phyloP scores from a whole-genome alignment of 1,140 invertebrate genomes.

The Elysia chlorotica region DNA sequence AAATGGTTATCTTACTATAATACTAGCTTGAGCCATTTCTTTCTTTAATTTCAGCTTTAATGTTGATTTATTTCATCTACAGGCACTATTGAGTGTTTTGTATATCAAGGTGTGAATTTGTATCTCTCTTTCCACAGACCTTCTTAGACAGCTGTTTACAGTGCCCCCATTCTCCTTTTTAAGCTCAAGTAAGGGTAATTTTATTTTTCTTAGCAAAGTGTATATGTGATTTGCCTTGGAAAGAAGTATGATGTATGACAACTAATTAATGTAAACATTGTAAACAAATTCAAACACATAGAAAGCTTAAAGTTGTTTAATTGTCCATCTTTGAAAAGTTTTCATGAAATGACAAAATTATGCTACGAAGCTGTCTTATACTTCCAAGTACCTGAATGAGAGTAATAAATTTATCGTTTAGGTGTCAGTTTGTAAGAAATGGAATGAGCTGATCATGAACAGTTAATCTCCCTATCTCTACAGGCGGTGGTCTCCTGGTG shows the following conservation, averaged over 20 bases:
- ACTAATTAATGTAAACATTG: too few relatives aligned
- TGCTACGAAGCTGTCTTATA: too few relatives aligned
- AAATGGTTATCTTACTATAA: background rate
- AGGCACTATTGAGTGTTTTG: too few relatives aligned
- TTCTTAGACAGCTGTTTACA: background rate
- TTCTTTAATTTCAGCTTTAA: background rate
- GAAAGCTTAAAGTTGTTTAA: too few relatives aligned
- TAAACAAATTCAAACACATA: too few relatives aligned
- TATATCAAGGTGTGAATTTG: background rate
- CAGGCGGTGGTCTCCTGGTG: slow-evolving; percentile 5
- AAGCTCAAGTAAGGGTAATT: slow-evolving; percentile 5
- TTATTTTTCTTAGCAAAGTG: background rate
- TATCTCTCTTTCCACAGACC: background rate
- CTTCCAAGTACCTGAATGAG: too few relatives aligned
- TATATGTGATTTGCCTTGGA: background rate
- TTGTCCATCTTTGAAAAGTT: too few relatives aligned
- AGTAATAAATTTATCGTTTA: too few relatives aligned
- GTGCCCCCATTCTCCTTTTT: background rate
- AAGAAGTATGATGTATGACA: background rate
- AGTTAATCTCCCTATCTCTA: too few relatives aligned
- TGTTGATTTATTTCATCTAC: background rate
- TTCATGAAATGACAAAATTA: too few relatives aligned
- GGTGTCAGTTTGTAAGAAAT: too few relatives aligned
- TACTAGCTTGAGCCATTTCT: background rate
- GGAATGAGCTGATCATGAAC: too few relatives aligned